A percentile compares a stretch with the other conserved stretches of the same genome.
Conservation (phyloP, 2,113 vertebrate species). For the Drymodes brunneopygia region DNA sequence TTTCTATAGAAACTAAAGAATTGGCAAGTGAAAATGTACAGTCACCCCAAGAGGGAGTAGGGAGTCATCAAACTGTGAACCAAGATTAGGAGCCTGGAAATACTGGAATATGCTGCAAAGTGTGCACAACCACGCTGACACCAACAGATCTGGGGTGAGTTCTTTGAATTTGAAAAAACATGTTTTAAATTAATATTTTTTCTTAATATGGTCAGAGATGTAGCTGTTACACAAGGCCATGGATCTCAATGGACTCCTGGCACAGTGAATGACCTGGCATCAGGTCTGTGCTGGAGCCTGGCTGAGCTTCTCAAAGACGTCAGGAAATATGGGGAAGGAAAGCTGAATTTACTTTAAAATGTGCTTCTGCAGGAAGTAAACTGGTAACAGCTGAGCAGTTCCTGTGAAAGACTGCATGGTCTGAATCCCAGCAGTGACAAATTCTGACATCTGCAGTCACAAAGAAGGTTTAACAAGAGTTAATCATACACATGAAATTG, state of each 20-base stretch:
- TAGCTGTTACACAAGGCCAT: neutral
- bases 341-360: neutral
- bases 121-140: neutral
- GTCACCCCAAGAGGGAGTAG: neutral
- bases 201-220: fast-evolving
- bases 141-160: neutral
- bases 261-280: neutral
- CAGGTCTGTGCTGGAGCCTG: neutral
- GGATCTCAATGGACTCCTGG: neutral
- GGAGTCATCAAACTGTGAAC: neutral
- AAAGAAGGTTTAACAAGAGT: neutral
- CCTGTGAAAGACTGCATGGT: neutral
- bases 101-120: neutral
- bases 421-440: neutral
- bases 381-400: neutral
- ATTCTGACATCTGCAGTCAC: neutral
- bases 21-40: neutral
- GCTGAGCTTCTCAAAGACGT: neutral
- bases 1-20: neutral
- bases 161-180: neutral
- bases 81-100: neutral
- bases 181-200: neutral
- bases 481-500: neutral
- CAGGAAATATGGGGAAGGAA: neutral
- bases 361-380: neutral